Conservation (phyloP, 2,888 invertebrate genomes). For the Hyposoter didymator region DNA sequence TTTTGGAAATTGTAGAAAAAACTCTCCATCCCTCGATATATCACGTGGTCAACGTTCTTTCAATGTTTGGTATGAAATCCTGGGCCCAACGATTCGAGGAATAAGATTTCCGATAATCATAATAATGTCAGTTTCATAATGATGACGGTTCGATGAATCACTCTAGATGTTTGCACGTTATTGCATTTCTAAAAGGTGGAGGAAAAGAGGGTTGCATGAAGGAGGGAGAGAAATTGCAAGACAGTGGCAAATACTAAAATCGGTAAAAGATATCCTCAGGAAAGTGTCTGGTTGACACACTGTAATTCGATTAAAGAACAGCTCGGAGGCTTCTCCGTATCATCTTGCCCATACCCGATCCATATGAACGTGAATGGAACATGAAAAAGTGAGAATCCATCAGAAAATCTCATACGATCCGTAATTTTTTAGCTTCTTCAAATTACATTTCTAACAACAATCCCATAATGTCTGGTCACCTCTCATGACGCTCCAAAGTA, state of each 20-base stretch:
- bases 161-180: neutral
- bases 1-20: neutral
- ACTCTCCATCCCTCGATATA: neutral
- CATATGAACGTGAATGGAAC: neutral
- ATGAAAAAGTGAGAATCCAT: neutral
- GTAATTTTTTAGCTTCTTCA: neutral
- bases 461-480: neutral
- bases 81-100: too few species aligned
- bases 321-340: slow-evolving; percentile 50
- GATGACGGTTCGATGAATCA: neutral
- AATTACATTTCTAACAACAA: neutral
- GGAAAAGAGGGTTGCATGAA: neutral
- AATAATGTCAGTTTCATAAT: too few species aligned
- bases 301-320: slow-evolving; percentile 64
- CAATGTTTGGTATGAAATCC: too few species aligned
- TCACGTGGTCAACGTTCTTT: neutral
- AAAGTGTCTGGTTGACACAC: slow-evolving; percentile 42
- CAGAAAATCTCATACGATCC: neutral
- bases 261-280: slow-evolving; percentile 43
- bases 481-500: neutral
- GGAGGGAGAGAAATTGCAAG: neutral
- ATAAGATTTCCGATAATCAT: too few species aligned
- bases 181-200: neutral
- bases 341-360: neutral
- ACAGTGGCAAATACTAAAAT: neutral